Evolutionary conservation across 2,113 vertebrate species (phyloP), one percentile per base, ranked within the genome.

Genomic region (Ornithorhynchus anatinus): DNA sequence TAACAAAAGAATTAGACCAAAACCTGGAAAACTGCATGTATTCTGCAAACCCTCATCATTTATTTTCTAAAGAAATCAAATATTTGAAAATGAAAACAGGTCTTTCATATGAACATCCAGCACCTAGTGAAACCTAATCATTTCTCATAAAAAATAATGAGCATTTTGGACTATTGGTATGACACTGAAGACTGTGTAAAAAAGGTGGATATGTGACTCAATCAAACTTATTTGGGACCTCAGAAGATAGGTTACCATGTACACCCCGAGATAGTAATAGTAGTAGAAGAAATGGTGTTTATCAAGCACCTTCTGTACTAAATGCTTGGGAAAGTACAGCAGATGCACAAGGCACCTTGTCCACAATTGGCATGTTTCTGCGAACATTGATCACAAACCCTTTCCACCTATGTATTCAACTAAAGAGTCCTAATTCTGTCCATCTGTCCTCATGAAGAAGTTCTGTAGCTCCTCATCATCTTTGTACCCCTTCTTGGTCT

Each of bases 1-100:
- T 68, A 66, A 75, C 59, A 79, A 81, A 65, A 8, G 53, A 64
- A 57, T n/a, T 79, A 86, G 37, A 23, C 7, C 48, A n/a, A 42
- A 6, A 10, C 31, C 61, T 72, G 19, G n/a, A 75, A 6, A 60
- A 63, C 13, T 69, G 44, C 37, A n/a, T 73, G 52, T 75, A 11
- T 74, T 54, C 58, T 23, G 23, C 68, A 8, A 10, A 69, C 44
- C 56, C 51, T 5, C 75, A 37, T 17, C 35, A 36, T 67, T 76
- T 50, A 51, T 75, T 83, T 77, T 72, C 17, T 39, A 73, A 35
- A 23, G 2, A 66, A 48, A 33, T 45, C 69, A 67, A 15, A 17
- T 25, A 51, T 71, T 43, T 8, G 10, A 44, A 70, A 70, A 47
- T 54, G 64, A 80, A 36, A 70, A 16, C 3, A 14, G 2, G 9